Conservation (phyloP, 2,113 vertebrate species). For the Gambusia holbrooki region DNA sequence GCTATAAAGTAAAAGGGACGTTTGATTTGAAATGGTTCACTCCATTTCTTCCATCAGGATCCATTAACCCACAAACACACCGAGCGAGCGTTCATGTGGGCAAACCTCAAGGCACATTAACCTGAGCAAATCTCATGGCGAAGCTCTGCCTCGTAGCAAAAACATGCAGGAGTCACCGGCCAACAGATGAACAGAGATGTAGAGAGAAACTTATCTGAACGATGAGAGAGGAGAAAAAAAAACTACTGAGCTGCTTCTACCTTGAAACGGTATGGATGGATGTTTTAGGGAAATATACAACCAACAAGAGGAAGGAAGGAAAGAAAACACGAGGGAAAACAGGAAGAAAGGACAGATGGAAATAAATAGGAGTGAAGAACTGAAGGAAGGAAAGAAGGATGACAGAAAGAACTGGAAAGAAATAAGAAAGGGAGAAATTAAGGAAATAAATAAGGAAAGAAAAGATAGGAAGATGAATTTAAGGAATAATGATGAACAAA, state of each 20-base stretch:
- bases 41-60: constrained; percentile 12
- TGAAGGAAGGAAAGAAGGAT: neutral
- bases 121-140: constrained; percentile 8
- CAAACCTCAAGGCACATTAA: constrained; percentile 31
- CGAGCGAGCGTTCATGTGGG: neutral
- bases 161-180: neutral
- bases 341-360: neutral
- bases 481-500: no score
- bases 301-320: neutral
- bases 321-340: neutral
- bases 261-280: neutral
- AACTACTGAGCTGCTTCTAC: neutral
- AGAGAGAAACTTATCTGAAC: constrained; percentile 25
- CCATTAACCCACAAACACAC: constrained; percentile 9
- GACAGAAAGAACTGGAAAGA: no score
- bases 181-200: constrained; percentile 3
- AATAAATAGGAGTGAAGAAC: neutral
- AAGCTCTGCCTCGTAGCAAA: neutral
- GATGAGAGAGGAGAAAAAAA: neutral
- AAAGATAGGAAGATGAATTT: no score
- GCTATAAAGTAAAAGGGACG: neutral
- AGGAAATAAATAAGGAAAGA: no score
- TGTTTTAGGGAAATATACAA: neutral
- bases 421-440: neutral
- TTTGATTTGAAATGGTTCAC: neutral